These are phyloP conservation scores for Falco punctatus DNA, from an alignment of 2,113 vertebrate genomes.

Conservation along the genomic window DNA sequence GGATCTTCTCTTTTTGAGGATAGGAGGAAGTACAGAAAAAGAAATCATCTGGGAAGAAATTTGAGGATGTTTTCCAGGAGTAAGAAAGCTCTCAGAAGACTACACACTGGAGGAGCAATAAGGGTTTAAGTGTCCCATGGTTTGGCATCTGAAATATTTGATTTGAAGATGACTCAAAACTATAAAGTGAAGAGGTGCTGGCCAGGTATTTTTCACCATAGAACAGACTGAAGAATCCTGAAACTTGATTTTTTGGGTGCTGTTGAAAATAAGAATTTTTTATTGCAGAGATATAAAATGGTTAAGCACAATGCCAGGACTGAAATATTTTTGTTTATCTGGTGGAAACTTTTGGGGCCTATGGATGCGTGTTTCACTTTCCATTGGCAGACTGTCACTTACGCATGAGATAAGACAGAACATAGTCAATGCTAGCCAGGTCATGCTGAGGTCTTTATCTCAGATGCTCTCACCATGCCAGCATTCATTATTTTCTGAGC, in stretches of 20 bases:
- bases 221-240: neutral
- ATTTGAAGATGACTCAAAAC: neutral
- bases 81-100: neutral
- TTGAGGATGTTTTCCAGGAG: neutral
- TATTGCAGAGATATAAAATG: neutral
- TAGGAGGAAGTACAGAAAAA: neutral
- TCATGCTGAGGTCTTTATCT: neutral
- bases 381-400: neutral
- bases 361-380: neutral
- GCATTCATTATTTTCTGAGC: neutral
- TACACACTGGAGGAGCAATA: neutral
- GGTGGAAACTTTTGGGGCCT: neutral
- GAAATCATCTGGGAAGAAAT: neutral
- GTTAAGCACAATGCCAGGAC: neutral
- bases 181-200: neutral
- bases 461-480: neutral
- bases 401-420: fast-evolving
- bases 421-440: fast-evolving
- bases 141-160: neutral
- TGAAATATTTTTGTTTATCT: neutral
- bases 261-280: neutral
- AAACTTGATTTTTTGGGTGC: neutral
- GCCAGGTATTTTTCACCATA: neutral
- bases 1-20: neutral
- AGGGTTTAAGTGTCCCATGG: neutral